These are phyloP conservation scores for Zonitis immaculata DNA, from an alignment of 2,888 invertebrate genomes.

Conservation along the genomic window DNA sequence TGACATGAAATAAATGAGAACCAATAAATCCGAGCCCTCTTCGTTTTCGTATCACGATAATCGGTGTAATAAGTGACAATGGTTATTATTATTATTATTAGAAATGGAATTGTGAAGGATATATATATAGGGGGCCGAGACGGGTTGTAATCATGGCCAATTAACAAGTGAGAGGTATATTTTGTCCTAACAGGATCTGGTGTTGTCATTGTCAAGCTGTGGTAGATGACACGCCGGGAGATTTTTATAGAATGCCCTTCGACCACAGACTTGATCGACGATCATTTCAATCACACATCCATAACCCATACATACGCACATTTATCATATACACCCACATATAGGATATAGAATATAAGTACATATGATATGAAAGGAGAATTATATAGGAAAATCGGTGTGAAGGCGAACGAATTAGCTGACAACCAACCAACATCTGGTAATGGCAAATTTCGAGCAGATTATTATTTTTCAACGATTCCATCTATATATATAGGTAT, in stretches of 20 bases:
- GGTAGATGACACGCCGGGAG: constrained; percentile 33
- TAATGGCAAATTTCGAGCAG: constrained; percentile 18
- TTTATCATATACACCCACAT: background rate
- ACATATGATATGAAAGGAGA: background rate
- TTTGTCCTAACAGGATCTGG: constrained; percentile 39
- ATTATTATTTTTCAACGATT: constrained; percentile 13
- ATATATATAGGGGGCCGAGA: constrained; percentile 30
- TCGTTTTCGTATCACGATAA: constrained; percentile 30
- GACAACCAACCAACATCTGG: constrained; percentile 7
- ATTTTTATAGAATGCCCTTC: constrained; percentile 36
- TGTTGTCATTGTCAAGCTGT: constrained; percentile 33
- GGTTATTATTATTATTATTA: constrained; percentile 32
- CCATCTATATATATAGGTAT: too few species aligned
- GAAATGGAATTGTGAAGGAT: constrained; percentile 19
- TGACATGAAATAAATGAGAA: constrained; percentile 38
- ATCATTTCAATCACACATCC: constrained; percentile 18
- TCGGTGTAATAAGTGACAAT: constrained; percentile 40
- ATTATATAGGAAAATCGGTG: background rate
- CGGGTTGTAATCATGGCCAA: constrained; percentile 43
- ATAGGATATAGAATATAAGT: background rate
- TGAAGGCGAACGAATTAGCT: constrained; percentile 15
- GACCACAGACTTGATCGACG: constrained; percentile 34
- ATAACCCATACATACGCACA: background rate
- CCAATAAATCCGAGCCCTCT: constrained; percentile 39
- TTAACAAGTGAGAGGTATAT: constrained; percentile 42